phyloP scores from a whole-genome alignment of 2,888 invertebrate genomes.

The Caenorhabditis sp. region DNA sequence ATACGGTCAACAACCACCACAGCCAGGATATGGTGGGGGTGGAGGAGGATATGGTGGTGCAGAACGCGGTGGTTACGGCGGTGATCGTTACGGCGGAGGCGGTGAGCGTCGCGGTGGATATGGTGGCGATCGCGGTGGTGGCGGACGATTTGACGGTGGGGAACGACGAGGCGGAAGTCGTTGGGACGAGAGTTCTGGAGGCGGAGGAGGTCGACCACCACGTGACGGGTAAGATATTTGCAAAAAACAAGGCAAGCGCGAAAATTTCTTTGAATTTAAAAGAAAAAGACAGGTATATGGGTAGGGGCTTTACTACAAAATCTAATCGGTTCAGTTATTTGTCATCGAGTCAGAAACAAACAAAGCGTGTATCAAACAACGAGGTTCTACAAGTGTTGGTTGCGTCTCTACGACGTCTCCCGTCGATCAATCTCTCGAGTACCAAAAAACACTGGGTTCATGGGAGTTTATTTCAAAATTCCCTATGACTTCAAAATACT shows the following conservation, averaged over 20 bases:
- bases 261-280: too few relatives aligned
- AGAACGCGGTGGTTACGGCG: slow-evolving; percentile 20
- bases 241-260: neutral
- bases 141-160: slow-evolving; percentile 22
- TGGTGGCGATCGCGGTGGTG: slow-evolving; percentile 26
- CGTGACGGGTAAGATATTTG: slow-evolving; percentile 31
- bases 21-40: slow-evolving; percentile 12
- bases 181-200: slow-evolving; percentile 27
- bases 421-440: neutral
- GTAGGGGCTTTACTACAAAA: neutral
- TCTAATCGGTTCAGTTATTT: neutral
- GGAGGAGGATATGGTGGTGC: slow-evolving; percentile 16
- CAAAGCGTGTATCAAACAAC: too few relatives aligned
- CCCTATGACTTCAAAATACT: too few relatives aligned
- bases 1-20: slow-evolving; percentile 18
- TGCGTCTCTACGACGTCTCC: too few relatives aligned
- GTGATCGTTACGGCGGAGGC: slow-evolving; percentile 25
- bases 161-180: slow-evolving; percentile 30
- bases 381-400: too few relatives aligned
- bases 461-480: neutral
- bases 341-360: too few relatives aligned
- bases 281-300: too few relatives aligned
- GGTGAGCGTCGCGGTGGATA: slow-evolving; percentile 32
- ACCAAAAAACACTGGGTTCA: neutral
- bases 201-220: slow-evolving; percentile 6